Evolutionary conservation across 2,797 vertebrate genomes (phyloP), one percentile per base, ranked within the genome.

Genomic region (Myripristis jacobus): DNA sequence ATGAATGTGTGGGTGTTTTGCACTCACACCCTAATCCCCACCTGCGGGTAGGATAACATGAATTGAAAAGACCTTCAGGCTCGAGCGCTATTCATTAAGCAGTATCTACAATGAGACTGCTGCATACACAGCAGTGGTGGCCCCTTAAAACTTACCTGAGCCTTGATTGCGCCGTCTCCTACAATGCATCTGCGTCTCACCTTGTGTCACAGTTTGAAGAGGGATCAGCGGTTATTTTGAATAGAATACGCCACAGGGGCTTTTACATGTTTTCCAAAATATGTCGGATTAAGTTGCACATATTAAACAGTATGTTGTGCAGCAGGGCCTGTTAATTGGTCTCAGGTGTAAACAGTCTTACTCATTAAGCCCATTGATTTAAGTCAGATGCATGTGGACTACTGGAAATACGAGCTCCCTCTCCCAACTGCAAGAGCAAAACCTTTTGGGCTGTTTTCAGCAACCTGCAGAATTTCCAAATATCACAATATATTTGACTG

Each of bases 291-390:
- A 0, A n/a, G 6, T 31, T 16, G 24, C 43, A 25, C 50, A 27
- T 13, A 27, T 52, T 13, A 25, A 52, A 24, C 63, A 58, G 3
- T 44, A 18, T 29, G 12, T 43, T 41, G n/a, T 24, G 48, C 57
- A 53, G 58, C 57, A 3, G n/a, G 34, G 38, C 31, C 52, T 60
- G 9, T 60, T 62, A 74, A 64, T 66, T 70, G 36, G 41, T 38
- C 66, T 70, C 54, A 34, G 62, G 58, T 59, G 62, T 41, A 57
- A 70, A 74, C 31, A 1, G 1, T 9, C 50, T 31, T 10, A 21
- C 52, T 5, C 22, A 52, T 62, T 22, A 24, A 25, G 48, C 19
- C 11, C 19, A 21, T 43, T 27, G 68, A 66, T 48, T 27, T 21
- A n/a, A 29, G 9, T 48, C 50, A 60, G 21, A 21, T 57, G 65